A percentile compares a stretch with the other conserved stretches of the same genome.
These are phyloP conservation scores for Pinctada fucata DNA, from an alignment of 2,888 invertebrate genomes.

Conservation along the genomic window DNA sequence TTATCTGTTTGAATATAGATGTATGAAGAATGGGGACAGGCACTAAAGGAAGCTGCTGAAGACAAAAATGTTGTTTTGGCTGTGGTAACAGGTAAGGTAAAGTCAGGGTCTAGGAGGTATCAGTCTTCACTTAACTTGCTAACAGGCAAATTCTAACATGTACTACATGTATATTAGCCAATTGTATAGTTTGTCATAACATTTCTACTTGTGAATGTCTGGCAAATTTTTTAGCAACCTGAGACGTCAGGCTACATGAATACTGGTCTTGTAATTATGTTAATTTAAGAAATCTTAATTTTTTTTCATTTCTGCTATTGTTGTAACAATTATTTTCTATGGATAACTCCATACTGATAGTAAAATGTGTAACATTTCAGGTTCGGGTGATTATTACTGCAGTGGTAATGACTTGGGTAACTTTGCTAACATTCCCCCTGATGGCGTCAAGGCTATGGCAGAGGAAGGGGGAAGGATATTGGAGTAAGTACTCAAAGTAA, in stretches of 20 bases:
- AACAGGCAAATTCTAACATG: not conserved
- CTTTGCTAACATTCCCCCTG: constrained; percentile 76
- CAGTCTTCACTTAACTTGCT: not conserved
- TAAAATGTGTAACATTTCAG: constrained; percentile 77
- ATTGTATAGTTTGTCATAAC: too few relatives aligned
- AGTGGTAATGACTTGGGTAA: constrained; percentile 88
- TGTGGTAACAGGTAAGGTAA: constrained; percentile 82
- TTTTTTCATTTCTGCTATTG: too few relatives aligned
- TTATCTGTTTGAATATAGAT: constrained; percentile 77
- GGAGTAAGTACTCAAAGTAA: constrained; percentile 56
- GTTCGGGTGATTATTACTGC: constrained; percentile 87
- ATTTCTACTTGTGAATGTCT: too few relatives aligned
- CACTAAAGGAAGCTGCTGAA: constrained; percentile 83
- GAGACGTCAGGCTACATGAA: too few relatives aligned
- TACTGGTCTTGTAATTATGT: too few relatives aligned
- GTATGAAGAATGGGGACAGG: constrained; percentile 83
- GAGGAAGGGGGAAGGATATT: constrained; percentile 70
- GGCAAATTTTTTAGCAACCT: too few relatives aligned
- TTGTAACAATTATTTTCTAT: too few relatives aligned
- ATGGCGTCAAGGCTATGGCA: constrained; percentile 70
- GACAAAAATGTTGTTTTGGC: constrained; percentile 83
- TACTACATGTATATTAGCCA: too few relatives aligned
- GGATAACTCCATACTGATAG: too few relatives aligned
- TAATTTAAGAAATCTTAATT: too few relatives aligned
- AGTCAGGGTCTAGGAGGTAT: too few relatives aligned